phyloP scores from a whole-genome alignment of 1,140 invertebrate species.

The Zaprionus ornatus region DNA sequence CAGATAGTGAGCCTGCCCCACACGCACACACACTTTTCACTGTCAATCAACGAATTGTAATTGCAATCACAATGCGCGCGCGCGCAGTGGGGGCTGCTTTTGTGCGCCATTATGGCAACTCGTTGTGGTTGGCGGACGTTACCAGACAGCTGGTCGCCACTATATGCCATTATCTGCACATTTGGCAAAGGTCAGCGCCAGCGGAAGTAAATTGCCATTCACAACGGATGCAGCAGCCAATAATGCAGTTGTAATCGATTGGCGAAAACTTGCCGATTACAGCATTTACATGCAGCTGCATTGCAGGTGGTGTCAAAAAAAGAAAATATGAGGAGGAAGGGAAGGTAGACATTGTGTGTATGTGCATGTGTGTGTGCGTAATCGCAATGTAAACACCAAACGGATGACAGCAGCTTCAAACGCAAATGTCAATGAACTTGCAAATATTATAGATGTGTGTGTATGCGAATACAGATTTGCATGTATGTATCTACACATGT shows the following conservation, averaged over 20 bases:
- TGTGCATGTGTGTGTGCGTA: conserved; percentile 10
- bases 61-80: conserved; percentile 37
- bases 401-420: conserved; percentile 14
- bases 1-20: conserved; percentile 27
- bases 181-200: conserved; percentile 47
- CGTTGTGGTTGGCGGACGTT: conserved; percentile 30
- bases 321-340: background rate
- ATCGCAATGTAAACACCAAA: conserved; percentile 42
- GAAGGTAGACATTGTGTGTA: conserved; percentile 14
- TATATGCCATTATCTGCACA: conserved; percentile 29
- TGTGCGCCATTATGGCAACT: conserved; percentile 12
- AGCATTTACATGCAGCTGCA: conserved; percentile 21
- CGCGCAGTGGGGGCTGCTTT: background rate
- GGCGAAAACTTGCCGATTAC: conserved; percentile 45
- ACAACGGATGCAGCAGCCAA: background rate
- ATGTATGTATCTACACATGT: background rate
- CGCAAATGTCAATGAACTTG: conserved; percentile 43
- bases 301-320: conserved; percentile 13
- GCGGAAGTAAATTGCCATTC: conserved; percentile 6
- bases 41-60: conserved; percentile 46
- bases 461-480: background rate
- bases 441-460: background rate
- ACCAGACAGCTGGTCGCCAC: conserved; percentile 65
- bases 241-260: conserved; percentile 3
- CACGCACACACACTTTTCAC: conserved; percentile 20